These are phyloP conservation scores for Corythaixoides concolor DNA, from an alignment of 2,113 vertebrate species.

Conservation along the genomic window DNA sequence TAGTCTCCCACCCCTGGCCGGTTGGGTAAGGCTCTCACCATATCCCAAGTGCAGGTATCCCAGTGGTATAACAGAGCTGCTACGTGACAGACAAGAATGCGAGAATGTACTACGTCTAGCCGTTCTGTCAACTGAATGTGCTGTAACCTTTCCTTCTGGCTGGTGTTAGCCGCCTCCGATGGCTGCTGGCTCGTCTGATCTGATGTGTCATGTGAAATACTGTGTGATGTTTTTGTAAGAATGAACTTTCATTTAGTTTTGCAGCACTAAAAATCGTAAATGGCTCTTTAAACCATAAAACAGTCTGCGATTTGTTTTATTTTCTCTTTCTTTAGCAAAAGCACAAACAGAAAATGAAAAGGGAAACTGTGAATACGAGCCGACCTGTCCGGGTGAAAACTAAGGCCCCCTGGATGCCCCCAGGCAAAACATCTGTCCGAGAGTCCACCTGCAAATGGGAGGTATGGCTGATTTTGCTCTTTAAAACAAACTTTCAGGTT, in stretches of 20 bases:
- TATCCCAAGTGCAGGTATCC: background rate
- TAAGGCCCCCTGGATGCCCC: constrained; percentile 87
- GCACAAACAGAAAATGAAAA: constrained; percentile 75
- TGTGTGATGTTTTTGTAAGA: background rate
- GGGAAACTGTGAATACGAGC: constrained; percentile 68
- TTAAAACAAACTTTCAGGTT: background rate
- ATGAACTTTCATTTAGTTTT: background rate
- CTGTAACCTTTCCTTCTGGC: background rate
- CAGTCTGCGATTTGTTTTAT: background rate
- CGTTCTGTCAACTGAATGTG: background rate
- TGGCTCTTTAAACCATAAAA: background rate
- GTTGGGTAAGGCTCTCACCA: background rate
- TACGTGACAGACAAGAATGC: background rate
- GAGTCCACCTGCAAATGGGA: constrained; percentile 86
- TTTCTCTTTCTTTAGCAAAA: constrained; percentile 64
- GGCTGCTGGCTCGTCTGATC: background rate
- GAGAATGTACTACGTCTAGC: background rate
- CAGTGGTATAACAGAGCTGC: background rate
- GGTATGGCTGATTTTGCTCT: constrained; percentile 70
- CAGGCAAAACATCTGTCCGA: constrained; percentile 81
- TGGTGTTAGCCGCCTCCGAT: background rate
- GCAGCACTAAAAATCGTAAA: background rate
- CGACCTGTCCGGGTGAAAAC: constrained; percentile 81
- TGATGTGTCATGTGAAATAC: background rate
- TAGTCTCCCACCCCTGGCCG: background rate